Percentiles rank a stretch among this genome's conserved stretches.
Evolutionary conservation across 2,888 invertebrate species (phyloP).

Genomic region (Ypsolopha sequella): DNA sequence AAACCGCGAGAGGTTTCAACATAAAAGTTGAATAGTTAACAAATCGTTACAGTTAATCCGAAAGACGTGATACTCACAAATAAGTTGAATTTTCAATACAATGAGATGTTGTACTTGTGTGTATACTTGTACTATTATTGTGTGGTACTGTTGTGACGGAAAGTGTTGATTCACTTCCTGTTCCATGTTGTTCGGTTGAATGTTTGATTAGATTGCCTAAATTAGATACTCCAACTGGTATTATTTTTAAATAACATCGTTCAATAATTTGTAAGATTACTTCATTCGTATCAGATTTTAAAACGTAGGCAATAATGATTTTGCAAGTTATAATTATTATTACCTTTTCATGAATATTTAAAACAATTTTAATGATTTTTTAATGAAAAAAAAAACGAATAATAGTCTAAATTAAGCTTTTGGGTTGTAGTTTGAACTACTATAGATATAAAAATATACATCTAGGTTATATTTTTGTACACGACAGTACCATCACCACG

Average conservation of each 20-base stretch:
- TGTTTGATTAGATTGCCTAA: not conserved
- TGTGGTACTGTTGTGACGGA: conserved; percentile 18
- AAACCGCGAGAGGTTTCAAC: not conserved
- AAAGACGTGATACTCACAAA: conserved; percentile 17
- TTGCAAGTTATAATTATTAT: too few species aligned
- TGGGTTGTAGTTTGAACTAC: too few species aligned
- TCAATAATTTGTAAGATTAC: not conserved
- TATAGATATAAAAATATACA: too few species aligned
- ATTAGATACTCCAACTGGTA: not conserved
- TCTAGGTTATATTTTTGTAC: conserved; percentile 35
- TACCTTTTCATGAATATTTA: too few species aligned
- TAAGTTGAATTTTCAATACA: conserved; percentile 51
- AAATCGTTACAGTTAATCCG: conserved; percentile 1
- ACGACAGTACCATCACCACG: conserved; percentile 40
- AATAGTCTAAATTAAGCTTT: too few species aligned
- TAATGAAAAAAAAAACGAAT: too few species aligned
- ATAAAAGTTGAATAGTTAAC: not conserved
- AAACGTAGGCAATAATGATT: too few species aligned
- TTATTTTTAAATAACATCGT: not conserved
- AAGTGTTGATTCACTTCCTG: conserved; percentile 14
- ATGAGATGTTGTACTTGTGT: conserved; percentile 25
- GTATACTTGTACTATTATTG: conserved; percentile 6
- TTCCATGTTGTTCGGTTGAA: not conserved
- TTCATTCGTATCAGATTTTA: too few species aligned
- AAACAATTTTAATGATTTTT: too few species aligned